Percentiles rank a stretch among this genome's conserved stretches.
These are phyloP conservation scores for Amitus sp. DNA, from an alignment of 2,888 invertebrate species.

Conservation along the genomic window DNA sequence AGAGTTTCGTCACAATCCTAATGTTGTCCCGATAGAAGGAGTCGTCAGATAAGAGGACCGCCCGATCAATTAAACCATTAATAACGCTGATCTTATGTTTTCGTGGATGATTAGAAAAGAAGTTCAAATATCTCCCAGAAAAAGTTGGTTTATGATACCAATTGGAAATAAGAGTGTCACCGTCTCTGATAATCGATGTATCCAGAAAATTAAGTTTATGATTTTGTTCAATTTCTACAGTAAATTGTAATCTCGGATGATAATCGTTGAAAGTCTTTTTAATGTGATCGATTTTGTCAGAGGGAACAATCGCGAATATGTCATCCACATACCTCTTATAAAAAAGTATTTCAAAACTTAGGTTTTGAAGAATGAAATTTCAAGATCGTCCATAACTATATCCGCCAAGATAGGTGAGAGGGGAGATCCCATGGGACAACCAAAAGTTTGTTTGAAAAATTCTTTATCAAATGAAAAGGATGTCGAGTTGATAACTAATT, in stretches of 20 bases:
- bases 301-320: slow-evolving; percentile 14
- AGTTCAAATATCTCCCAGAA: slow-evolving; percentile 9
- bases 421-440: slow-evolving; percentile 39
- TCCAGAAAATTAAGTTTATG: slow-evolving; percentile 7
- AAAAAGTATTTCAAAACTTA: slow-evolving; percentile 1
- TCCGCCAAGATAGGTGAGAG: slow-evolving; percentile 36
- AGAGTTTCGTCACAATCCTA: background rate
- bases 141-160: slow-evolving; percentile 15
- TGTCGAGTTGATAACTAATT: slow-evolving; percentile 1
- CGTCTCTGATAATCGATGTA: background rate
- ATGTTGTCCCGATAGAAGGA: slow-evolving; percentile 1
- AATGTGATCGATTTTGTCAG: slow-evolving; percentile 3
- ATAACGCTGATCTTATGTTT: slow-evolving; percentile 19
- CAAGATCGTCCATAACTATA: slow-evolving; percentile 38
- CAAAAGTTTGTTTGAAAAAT: slow-evolving; percentile 29
- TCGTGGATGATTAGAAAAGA: slow-evolving; percentile 1
- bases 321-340: slow-evolving; percentile 24
- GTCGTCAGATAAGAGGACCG: slow-evolving; percentile 3
- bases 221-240: background rate
- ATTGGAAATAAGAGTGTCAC: slow-evolving; percentile 1
- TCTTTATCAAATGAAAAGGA: slow-evolving; percentile 16
- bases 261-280: slow-evolving; percentile 10
- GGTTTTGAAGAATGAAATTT: slow-evolving; percentile 12
- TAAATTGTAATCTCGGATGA: slow-evolving; percentile 14
- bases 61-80: slow-evolving; percentile 6